Conservation (phyloP, 2,113 vertebrate species). For the Trematocara marginatum region DNA sequence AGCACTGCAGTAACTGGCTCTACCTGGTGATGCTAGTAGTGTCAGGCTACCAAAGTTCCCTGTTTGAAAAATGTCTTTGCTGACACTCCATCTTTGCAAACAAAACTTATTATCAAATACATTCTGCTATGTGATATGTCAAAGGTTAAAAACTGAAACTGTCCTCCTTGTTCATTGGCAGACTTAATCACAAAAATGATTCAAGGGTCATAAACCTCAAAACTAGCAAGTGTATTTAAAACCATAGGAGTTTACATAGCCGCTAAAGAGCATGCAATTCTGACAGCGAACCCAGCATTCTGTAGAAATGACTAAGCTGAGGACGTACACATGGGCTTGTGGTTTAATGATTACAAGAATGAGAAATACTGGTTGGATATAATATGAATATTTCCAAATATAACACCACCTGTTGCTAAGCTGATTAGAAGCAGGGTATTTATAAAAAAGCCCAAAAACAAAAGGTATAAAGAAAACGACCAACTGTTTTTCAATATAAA, state of each 20-base stretch:
- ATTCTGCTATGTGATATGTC: not conserved
- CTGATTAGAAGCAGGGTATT: not conserved
- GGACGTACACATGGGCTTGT: not conserved
- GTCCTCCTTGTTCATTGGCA: not conserved
- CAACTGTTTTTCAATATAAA: not conserved
- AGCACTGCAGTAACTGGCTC: not conserved
- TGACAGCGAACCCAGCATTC: not conserved
- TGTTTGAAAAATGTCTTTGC: not conserved
- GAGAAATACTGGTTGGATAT: not conserved
- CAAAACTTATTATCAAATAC: not conserved
- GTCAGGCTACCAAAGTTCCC: not conserved
- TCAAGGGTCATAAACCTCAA: not conserved
- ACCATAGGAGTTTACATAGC: not conserved
- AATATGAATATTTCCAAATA: not conserved
- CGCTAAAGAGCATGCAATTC: not conserved
- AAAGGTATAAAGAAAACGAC: not conserved
- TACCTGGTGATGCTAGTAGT: not conserved
- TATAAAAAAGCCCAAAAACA: not conserved
- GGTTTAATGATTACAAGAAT: not conserved
- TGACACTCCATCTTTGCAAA: not conserved
- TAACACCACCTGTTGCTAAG: not conserved
- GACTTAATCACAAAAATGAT: not conserved
- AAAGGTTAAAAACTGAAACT: not conserved
- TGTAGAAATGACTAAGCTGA: not conserved
- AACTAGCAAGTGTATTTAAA: not conserved